Base-by-base conservation (phyloP, 2,797 vertebrate species). In the Pantherophis vulpinus region DNA sequence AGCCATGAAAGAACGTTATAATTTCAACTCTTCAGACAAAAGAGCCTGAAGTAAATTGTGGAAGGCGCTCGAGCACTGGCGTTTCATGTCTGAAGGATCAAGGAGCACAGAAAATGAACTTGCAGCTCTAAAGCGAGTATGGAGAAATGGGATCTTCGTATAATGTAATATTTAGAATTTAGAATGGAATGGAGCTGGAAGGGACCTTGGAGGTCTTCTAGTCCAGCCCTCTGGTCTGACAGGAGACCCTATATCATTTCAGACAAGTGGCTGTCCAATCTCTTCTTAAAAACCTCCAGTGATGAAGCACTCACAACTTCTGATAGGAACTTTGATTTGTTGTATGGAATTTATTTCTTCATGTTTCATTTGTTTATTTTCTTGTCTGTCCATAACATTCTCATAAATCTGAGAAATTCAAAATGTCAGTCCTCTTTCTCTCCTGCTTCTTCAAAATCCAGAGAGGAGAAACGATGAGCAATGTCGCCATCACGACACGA, bases 21-120 rank as follows among this genome's bases (percentile, higher is more conserved):
- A 94, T 90, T 90, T 93, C 51, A 86, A 91, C 59, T 59, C 58
- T 94, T 94, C 60, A 94, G 83, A 90, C 92, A 92, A 88, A 42
- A 32, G 61, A 93, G n/a, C 94, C 90, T 5, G 90, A 92, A 54
- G 0, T 93, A 94, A 86, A 60, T 79, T 66, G 47, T 0, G 74
- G 63, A 91, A 91, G 86, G 70, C n/a, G 59, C 61, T 56, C 94
- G 4, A 86, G 3, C 2, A 0, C 18, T 2, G 6, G 32, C 86
- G n/a, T 87, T 91, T 32, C 12, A 56, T 42, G 70, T 23, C 42
- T 37, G 58, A 18, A 94, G 16, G 54, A 32, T 93, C 0, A 1
- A 27, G 0, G 25, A 0, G 66, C 92, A 55, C 42, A 29, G 90
- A 91, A 20, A 61, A 14, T 61, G 13, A 89, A 25, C 2, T 93